Percentiles rank a stretch among this genome's conserved stretches.
phyloP scores from a whole-genome alignment of 2,113 vertebrate genomes.

The Synodontis membranacea region DNA sequence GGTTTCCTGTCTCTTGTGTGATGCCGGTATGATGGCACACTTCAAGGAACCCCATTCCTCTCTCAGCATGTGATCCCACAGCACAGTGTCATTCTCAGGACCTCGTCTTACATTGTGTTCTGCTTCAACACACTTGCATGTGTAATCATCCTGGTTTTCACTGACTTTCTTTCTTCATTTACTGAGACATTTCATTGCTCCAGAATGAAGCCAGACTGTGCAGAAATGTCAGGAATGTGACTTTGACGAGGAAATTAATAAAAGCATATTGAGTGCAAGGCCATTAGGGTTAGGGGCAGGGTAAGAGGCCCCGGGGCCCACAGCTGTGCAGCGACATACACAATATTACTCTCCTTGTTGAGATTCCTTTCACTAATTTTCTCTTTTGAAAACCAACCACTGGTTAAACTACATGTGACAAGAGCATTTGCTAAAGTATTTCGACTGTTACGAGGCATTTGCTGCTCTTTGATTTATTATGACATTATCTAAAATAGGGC shows the following conservation, averaged over 20 bases:
- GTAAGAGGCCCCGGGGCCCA: constrained; percentile 32
- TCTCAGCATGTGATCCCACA: constrained; percentile 8
- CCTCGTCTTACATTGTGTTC: background rate
- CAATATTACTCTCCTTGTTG: constrained; percentile 35
- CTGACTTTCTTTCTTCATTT: background rate
- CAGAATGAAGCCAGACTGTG: constrained; percentile 27
- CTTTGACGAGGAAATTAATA: constrained; percentile 55
- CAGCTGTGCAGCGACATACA: constrained; percentile 49
- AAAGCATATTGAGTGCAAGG: constrained; percentile 53
- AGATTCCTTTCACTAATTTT: constrained; percentile 36
- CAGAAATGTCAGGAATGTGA: constrained; percentile 55
- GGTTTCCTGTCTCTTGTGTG: constrained; percentile 36
- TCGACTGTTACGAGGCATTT: constrained; percentile 17
- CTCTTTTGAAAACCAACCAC: constrained; percentile 13
- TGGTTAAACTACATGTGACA: constrained; percentile 31
- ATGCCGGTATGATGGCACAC: constrained; percentile 32
- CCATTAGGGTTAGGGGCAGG: constrained; percentile 36
- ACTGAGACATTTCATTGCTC: background rate
- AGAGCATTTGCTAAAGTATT: constrained; percentile 14
- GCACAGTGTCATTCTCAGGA: background rate
- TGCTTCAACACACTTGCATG: background rate
- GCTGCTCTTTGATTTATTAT: constrained; percentile 3
- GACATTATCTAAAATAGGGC: background rate
- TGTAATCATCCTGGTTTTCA: background rate
- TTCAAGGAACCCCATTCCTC: constrained; percentile 2